Percentiles rank a stretch among this genome's conserved stretches.
Conservation (phyloP, 92 coral and sea anemone species). For the Epizoanthus ramosus region DNA sequence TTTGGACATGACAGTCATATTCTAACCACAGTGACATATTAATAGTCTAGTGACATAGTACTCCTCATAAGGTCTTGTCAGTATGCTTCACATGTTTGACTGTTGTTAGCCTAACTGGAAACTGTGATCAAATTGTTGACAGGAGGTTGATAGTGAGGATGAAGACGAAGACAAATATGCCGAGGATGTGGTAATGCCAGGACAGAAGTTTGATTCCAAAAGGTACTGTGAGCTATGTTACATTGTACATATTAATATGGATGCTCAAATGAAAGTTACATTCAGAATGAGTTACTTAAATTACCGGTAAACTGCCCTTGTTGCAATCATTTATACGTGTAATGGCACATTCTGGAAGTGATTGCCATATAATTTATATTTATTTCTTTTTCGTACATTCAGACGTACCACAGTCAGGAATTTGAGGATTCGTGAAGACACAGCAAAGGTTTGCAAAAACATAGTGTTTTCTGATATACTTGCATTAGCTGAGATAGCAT, state of each 20-base stretch:
- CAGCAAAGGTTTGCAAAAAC: constrained; percentile 78
- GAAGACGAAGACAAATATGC: constrained; percentile 99
- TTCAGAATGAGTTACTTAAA: too few relatives aligned
- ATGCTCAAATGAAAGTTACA: too few relatives aligned
- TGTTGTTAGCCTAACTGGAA: neutral
- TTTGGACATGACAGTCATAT: too few relatives aligned
- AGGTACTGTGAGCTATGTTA: constrained; percentile 53
- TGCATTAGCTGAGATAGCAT: neutral
- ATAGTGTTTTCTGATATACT: too few relatives aligned
- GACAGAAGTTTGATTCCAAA: constrained; percentile 97
- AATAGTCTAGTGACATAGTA: too few relatives aligned
- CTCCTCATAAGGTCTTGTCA: too few relatives aligned
- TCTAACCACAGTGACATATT: too few relatives aligned
- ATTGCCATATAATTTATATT: neutral
- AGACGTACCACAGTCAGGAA: constrained; percentile 98
- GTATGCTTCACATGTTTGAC: neutral
- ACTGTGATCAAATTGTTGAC: neutral
- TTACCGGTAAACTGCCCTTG: too few relatives aligned
- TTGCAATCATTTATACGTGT: too few relatives aligned
- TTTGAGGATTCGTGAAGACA: constrained; percentile 96
- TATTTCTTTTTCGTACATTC: neutral
- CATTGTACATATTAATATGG: neutral
- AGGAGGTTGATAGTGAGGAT: constrained; percentile 90
- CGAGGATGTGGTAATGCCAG: constrained; percentile 93
- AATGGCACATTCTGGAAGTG: too few relatives aligned